Evolutionary conservation across 2,797 vertebrate species (phyloP), one percentile per base, ranked within the genome.

Genomic region (Pampus argenteus): DNA sequence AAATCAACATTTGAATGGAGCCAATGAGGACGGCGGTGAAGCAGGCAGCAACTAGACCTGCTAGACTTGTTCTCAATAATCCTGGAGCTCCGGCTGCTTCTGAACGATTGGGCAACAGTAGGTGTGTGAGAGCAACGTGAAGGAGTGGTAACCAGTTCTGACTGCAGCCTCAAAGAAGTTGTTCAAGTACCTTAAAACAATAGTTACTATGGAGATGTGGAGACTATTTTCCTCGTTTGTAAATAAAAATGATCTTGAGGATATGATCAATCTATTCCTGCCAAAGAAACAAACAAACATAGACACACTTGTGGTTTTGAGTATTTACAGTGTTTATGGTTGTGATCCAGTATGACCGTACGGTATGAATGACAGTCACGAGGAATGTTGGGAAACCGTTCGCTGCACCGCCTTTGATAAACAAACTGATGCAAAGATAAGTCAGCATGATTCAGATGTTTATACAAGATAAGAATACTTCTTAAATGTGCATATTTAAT

Each of bases 141-240:
- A 63, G 85, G 81, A 75, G 81, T 44, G 77, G 77, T 15, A 77
- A 62, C 64, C 62, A 25, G 78, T 64, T 79, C 40, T 51, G 72
- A 63, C 17, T 2, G 31, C 25, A 9, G 6, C 13, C 1, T 20
- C 2, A 2, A 7, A n/a, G 0, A 34, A 34, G 25, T 15, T 57
- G 13, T 15, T 9, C 18, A 25, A 29, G 6, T 5, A 4, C n/a
- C 44, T 4, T 20, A 9, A 14, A 49, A 36, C 34, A 25, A 6
- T 40, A 1, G 3, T 9, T 11, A 45, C 50, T 52, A 20, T 20
- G 26, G 34, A 60, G 50, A 34, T 20, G 3, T 17, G 4, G 14
- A 4, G 13, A 4, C 6, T 4, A n/a, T 4, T 13, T 17, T 9
- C 8, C 11, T 36, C 2, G 8, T 40, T 45, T 26, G 42, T 48